These are phyloP conservation scores for Aleadryas rufinucha DNA, from an alignment of 2,113 vertebrate genomes.

Conservation along the genomic window DNA sequence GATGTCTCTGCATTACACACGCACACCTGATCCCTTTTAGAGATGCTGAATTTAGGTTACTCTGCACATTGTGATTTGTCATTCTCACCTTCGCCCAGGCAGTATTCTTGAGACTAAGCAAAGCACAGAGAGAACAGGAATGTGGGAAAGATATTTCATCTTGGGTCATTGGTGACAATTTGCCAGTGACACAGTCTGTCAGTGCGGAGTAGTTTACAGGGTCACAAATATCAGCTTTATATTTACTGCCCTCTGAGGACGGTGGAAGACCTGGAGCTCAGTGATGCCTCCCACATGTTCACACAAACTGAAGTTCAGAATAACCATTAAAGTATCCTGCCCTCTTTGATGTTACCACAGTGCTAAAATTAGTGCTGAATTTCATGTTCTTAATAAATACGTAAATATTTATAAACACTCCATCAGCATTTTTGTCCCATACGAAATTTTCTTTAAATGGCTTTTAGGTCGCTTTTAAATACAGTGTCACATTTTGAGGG, in stretches of 20 bases:
- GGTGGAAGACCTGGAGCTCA: neutral
- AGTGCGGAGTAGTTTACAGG: neutral
- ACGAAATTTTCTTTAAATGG: conserved; percentile 76
- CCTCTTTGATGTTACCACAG: neutral
- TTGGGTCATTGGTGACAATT: neutral
- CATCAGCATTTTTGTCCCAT: conserved; percentile 73
- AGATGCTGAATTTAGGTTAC: neutral
- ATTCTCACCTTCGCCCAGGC: neutral
- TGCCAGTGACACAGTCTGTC: neutral
- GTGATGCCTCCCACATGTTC: neutral
- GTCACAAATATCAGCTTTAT: neutral
- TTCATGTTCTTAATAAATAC: neutral
- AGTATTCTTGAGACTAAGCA: neutral
- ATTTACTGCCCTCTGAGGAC: neutral
- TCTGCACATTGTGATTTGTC: neutral
- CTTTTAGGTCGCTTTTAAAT: conserved; percentile 76
- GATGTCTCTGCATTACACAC: neutral
- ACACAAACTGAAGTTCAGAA: neutral
- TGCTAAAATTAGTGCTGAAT: neutral
- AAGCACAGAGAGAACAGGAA: neutral
- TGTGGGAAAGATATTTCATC: neutral
- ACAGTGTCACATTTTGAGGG: conserved; percentile 73
- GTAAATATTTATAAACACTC: conserved; percentile 65
- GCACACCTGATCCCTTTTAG: neutral
- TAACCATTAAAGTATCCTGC: neutral